Conservation (phyloP, 92 coral and sea anemone species). For the Porites rus region DNA sequence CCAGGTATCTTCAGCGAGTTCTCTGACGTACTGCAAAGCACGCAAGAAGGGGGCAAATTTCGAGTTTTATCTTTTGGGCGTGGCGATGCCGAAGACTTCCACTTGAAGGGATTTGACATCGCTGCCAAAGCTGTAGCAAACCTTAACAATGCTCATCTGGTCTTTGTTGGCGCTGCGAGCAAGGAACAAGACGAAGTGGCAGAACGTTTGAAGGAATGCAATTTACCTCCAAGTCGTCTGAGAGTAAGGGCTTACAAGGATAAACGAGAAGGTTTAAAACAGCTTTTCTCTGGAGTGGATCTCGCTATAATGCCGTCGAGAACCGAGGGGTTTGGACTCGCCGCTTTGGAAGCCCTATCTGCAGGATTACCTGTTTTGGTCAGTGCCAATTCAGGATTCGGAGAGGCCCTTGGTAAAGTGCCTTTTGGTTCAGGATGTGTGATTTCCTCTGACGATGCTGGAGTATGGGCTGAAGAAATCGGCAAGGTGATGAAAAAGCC, state of each 20-base stretch:
- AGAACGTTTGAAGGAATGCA: neutral
- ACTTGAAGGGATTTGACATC: neutral
- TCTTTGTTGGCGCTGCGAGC: conserved; percentile 7
- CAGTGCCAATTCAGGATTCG: conserved; percentile 4
- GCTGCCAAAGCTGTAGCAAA: conserved; percentile 1
- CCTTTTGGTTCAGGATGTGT: neutral
- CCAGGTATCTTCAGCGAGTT: conserved; percentile 17
- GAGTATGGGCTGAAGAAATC: neutral
- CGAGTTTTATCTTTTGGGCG: conserved; percentile 10
- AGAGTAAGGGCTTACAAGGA: conserved; percentile 6
- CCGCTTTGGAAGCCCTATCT: conserved; percentile 8
- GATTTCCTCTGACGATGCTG: neutral
- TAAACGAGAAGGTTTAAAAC: neutral
- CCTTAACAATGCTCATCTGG: neutral
- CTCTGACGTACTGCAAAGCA: neutral
- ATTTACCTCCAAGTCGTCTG: conserved; percentile 1
- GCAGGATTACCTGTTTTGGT: neutral
- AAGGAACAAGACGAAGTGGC: neutral
- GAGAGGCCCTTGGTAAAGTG: neutral
- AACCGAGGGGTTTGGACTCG: conserved; percentile 14
- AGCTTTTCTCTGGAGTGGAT: conserved; percentile 1
- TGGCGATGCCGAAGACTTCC: neutral
- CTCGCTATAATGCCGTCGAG: conserved; percentile 4
- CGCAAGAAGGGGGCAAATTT: neutral
- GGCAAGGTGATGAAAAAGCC: neutral